These are phyloP conservation scores for Silurus aristotelis DNA, from an alignment of 2,797 vertebrate genomes.

Conservation along the genomic window DNA sequence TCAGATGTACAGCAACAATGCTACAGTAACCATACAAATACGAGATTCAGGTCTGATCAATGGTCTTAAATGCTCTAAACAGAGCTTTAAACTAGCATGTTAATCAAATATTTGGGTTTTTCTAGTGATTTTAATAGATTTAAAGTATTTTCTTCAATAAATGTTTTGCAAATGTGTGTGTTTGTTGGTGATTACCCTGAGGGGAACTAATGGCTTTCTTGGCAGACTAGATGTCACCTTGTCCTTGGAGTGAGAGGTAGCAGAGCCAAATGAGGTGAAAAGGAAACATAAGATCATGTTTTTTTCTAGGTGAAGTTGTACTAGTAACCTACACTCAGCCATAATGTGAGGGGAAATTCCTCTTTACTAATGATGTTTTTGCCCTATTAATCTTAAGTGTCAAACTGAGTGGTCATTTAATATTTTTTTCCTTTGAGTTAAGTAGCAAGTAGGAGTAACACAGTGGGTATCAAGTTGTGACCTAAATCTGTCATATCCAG, in stretches of 20 bases:
- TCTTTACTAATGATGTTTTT: neutral
- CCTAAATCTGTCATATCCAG: conserved; percentile 18
- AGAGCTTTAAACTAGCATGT: neutral
- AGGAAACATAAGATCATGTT: neutral
- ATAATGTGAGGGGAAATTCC: neutral
- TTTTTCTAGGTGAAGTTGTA: conserved; percentile 13
- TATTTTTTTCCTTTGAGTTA: neutral
- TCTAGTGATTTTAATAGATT: neutral
- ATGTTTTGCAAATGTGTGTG: neutral
- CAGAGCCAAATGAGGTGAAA: neutral
- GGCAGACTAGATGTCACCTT: conserved; percentile 14
- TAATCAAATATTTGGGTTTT: neutral
- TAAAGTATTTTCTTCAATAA: neutral
- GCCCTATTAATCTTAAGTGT: neutral
- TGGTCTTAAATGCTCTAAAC: neutral
- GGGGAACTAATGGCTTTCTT: conserved; percentile 18
- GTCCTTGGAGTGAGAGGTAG: conserved; percentile 14
- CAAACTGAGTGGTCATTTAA: neutral
- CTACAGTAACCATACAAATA: neutral
- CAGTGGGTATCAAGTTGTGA: neutral
- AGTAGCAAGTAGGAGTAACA: conserved; percentile 11
- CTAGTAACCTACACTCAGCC: neutral
- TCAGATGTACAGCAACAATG: neutral
- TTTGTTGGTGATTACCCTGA: neutral
- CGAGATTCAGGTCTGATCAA: neutral